These are phyloP conservation scores for Drosophila mojavensis DNA, from an alignment of 1,140 invertebrate species.

Conservation along the genomic window DNA sequence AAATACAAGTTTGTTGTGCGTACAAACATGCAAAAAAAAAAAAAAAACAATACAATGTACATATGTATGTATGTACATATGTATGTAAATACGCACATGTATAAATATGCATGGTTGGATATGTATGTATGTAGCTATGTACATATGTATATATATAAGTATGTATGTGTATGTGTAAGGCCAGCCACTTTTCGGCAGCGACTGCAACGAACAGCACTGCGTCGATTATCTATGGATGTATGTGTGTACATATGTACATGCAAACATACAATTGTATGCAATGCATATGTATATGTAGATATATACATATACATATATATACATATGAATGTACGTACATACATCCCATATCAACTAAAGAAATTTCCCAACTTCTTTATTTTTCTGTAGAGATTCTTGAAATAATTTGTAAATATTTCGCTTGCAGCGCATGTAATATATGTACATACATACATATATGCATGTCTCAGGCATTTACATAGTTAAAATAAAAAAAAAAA, in stretches of 20 bases:
- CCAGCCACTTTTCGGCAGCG: constrained; percentile 24
- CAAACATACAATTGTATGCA: too few species aligned
- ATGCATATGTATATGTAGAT: background rate
- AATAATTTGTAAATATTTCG: too few species aligned
- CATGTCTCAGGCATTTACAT: background rate
- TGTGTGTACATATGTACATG: too few species aligned
- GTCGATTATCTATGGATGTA: constrained; percentile 6
- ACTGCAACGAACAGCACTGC: constrained; percentile 12
- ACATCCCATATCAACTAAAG: background rate
- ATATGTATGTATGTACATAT: constrained; percentile 6
- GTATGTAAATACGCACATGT: constrained; percentile 5
- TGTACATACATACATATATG: background rate
- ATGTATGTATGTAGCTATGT: background rate
- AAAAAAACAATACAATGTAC: background rate
- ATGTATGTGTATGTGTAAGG: constrained; percentile 13
- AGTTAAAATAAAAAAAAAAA: background rate
- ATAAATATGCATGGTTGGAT: background rate
- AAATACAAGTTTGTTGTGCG: constrained; percentile 26
- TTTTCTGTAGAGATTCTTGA: background rate
- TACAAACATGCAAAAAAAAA: background rate
- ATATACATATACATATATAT: background rate
- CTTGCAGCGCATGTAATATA: background rate
- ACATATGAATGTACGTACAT: background rate
- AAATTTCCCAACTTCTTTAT: background rate
- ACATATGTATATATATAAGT: background rate